Evolutionary conservation across 2,888 invertebrate species (phyloP).

Genomic region (Alentia gelatinosa): DNA sequence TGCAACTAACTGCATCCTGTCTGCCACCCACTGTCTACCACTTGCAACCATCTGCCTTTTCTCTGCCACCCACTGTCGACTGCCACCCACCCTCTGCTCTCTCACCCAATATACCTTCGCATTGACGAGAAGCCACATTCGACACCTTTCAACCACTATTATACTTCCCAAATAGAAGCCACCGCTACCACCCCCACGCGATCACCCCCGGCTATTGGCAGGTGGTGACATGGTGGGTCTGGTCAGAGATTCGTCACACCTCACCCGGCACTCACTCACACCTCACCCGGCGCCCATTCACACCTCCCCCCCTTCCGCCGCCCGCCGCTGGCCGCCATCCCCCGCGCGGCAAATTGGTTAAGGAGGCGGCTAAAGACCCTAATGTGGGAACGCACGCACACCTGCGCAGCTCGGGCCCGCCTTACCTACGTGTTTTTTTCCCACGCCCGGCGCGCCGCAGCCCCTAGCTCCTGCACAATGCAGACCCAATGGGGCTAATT

Average conservation of each 20-base stretch:
- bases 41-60: no score
- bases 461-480: neutral
- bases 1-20: no score
- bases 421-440: neutral
- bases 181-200: neutral
- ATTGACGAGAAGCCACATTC: no score
- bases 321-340: neutral
- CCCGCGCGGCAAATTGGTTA: conserved; percentile 32
- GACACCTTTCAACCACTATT: no score
- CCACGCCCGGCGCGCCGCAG: neutral
- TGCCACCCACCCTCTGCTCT: no score
- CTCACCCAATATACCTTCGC: no score
- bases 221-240: neutral
- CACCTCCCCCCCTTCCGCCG: conserved; percentile 25
- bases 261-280: neutral
- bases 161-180: neutral
- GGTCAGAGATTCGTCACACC: conserved; percentile 8
- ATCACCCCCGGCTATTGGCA: neutral
- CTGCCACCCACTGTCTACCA: no score
- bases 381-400: conserved; percentile 52
- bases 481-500: conserved; percentile 22
- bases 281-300: neutral
- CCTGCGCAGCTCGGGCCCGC: neutral
- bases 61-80: no score
- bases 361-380: conserved; percentile 30